Evolutionary conservation across 2,797 vertebrate species (phyloP).

Genomic region (Coregonus ussuriensis): DNA sequence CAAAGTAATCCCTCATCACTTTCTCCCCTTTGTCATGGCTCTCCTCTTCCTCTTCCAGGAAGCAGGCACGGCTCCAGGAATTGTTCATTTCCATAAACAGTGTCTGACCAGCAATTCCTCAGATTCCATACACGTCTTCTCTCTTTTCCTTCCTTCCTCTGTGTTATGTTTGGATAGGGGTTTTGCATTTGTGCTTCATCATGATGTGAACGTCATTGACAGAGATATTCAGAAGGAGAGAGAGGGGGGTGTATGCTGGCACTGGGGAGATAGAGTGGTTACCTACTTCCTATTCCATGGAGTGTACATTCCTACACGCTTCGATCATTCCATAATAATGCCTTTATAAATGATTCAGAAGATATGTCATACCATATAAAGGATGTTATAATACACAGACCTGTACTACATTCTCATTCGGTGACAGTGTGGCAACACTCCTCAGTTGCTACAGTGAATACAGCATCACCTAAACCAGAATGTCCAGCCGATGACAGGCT

Average conservation of each 20-base stretch:
- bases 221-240: slow-evolving; percentile 3
- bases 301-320: background rate
- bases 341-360: background rate
- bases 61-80: slow-evolving; percentile 61
- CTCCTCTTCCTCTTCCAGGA: slow-evolving; percentile 68
- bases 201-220: slow-evolving; percentile 42
- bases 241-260: background rate
- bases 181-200: slow-evolving; percentile 48
- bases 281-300: background rate
- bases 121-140: slow-evolving; percentile 63
- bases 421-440: background rate
- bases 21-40: slow-evolving; percentile 25
- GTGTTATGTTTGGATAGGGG: slow-evolving; percentile 58
- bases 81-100: slow-evolving; percentile 78
- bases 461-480: background rate
- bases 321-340: background rate
- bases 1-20: slow-evolving; percentile 17
- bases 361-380: background rate
- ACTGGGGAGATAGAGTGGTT: background rate
- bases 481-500: background rate
- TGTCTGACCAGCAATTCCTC: slow-evolving; percentile 66
- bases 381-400: background rate
- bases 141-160: slow-evolving; percentile 57
- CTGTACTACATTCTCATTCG: background rate
- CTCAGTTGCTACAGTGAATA: background rate